phyloP scores from a whole-genome alignment of 1,140 invertebrate genomes.

The Zophobas morio region DNA sequence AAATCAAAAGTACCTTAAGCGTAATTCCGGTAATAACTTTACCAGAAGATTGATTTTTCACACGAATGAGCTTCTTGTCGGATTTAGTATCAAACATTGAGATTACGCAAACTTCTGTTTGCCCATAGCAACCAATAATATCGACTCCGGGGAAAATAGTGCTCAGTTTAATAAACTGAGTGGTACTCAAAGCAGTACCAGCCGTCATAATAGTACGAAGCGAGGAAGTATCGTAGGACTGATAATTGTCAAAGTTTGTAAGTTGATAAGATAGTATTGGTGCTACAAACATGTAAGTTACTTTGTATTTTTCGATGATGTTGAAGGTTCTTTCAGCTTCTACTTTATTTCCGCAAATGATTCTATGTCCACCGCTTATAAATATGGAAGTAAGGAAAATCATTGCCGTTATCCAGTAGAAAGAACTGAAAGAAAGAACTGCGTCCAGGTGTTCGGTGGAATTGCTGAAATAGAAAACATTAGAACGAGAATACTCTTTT shows the following conservation, averaged over 20 bases:
- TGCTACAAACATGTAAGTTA: slow-evolving; percentile 14
- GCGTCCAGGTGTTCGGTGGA: neutral
- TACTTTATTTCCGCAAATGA: neutral
- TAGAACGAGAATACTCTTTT: neutral
- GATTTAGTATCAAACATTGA: neutral
- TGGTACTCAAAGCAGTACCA: neutral
- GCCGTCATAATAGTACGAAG: neutral
- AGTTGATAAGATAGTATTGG: slow-evolving; percentile 3
- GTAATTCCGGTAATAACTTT: neutral
- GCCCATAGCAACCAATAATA: slow-evolving; percentile 7
- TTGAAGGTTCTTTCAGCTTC: slow-evolving; percentile 15
- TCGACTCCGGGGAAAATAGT: neutral
- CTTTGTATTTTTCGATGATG: slow-evolving; percentile 31
- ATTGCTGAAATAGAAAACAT: neutral
- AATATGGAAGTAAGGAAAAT: neutral
- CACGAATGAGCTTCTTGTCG: neutral
- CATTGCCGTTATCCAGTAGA: slow-evolving; percentile 31
- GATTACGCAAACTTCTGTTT: slow-evolving; percentile 10
- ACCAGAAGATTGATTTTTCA: slow-evolving; percentile 14
- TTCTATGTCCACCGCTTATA: neutral
- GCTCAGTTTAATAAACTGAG: slow-evolving; percentile 5
- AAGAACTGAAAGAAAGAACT: neutral
- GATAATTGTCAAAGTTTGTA: neutral
- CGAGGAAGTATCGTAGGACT: neutral
- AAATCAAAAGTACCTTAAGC: neutral